A percentile compares a stretch with the other conserved stretches of the same genome.
Conservation (phyloP, 2,113 vertebrate species). For the Salvator merianae region DNA sequence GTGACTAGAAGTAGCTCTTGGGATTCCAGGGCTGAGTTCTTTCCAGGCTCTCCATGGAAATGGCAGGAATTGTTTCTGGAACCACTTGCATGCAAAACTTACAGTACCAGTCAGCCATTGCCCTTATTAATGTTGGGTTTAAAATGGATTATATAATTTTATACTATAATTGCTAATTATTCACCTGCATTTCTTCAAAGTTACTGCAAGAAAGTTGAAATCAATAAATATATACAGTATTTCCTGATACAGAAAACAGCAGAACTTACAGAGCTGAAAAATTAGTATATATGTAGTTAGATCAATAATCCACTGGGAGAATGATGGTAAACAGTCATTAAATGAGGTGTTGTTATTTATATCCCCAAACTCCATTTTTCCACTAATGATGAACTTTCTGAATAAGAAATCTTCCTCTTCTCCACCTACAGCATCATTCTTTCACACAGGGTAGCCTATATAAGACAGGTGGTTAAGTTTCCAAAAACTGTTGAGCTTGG, state of each 20-base stretch:
- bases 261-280: background rate
- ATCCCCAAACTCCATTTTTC: background rate
- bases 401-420: background rate
- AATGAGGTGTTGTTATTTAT: background rate
- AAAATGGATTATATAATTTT: background rate
- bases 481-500: too few species aligned
- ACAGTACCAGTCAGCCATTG: too few species aligned
- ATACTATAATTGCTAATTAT: background rate
- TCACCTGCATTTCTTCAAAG: background rate
- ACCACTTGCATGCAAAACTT: too few species aligned
- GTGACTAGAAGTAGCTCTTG: too few species aligned
- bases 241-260: background rate
- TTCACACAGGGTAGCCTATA: background rate
- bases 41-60: too few species aligned
- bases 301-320: background rate
- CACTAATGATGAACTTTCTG: background rate
- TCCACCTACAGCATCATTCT: background rate
- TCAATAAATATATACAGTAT: background rate
- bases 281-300: background rate
- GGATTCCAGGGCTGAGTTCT: too few species aligned
- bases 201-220: background rate
- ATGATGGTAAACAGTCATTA: background rate
- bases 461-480: too few species aligned
- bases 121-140: background rate
- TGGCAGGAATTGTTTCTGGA: too few species aligned